Percentiles rank a stretch among this genome's conserved stretches.
Evolutionary conservation across 2,113 vertebrate species (phyloP).

Genomic region (Rhodinocichla rosea): DNA sequence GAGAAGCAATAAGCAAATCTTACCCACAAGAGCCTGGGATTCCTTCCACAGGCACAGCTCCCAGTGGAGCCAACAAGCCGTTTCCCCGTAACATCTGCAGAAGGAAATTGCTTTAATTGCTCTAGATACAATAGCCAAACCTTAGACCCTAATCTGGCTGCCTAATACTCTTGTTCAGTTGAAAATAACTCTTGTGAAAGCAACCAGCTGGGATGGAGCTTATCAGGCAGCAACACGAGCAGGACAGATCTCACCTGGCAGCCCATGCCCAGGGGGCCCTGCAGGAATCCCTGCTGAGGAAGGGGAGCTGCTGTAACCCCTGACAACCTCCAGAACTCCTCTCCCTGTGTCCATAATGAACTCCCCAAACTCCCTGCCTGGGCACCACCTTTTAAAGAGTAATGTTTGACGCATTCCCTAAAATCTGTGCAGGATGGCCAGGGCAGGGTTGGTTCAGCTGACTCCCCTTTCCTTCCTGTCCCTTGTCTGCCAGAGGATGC

Average conservation of each 20-base stretch:
- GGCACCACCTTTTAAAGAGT: background rate
- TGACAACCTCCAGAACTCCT: background rate
- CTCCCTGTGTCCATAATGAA: background rate
- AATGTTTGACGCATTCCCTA: background rate
- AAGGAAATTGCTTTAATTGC: conserved; percentile 50
- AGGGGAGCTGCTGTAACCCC: background rate
- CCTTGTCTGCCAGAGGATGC: background rate
- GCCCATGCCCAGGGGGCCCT: background rate
- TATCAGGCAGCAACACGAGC: background rate
- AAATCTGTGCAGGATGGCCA: background rate
- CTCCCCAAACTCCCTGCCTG: background rate
- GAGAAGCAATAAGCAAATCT: background rate
- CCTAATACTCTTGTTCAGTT: conserved; percentile 2
- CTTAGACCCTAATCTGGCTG: conserved; percentile 21
- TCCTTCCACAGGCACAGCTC: background rate
- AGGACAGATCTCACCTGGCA: background rate
- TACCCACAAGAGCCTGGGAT: background rate
- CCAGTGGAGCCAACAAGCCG: background rate
- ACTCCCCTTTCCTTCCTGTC: background rate
- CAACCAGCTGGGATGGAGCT: conserved; percentile 26
- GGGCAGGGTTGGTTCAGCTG: background rate
- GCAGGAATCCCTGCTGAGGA: background rate
- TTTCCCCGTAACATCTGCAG: background rate
- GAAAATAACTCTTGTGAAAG: conserved; percentile 39
- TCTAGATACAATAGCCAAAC: conserved; percentile 13